phyloP scores from a whole-genome alignment of 2,797 vertebrate species.

The Acipenser oxyrinchus region DNA sequence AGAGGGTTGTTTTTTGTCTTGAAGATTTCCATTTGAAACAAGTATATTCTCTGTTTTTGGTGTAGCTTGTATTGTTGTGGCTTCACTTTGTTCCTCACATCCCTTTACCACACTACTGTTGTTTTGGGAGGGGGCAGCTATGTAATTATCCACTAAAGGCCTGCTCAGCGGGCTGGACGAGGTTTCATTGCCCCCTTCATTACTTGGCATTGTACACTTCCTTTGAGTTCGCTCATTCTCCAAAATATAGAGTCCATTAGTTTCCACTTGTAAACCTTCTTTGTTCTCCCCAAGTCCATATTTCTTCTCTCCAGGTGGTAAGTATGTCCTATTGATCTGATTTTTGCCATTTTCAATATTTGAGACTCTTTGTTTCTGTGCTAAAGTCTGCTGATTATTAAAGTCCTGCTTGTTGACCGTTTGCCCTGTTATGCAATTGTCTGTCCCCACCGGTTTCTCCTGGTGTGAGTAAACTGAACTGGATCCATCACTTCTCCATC shows the following conservation, averaged over 20 bases:
- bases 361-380: conserved; percentile 40
- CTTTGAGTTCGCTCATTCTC: conserved; percentile 35
- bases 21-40: background rate
- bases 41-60: background rate
- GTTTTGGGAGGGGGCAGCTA: background rate
- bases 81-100: background rate
- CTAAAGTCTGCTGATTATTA: conserved; percentile 38
- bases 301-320: background rate
- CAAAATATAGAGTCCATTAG: conserved; percentile 49
- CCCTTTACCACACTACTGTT: background rate
- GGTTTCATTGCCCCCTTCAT: background rate
- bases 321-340: conserved; percentile 56
- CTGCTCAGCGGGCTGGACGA: background rate
- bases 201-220: conserved; percentile 28
- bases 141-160: background rate
- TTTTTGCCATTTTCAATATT: conserved; percentile 65
- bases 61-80: background rate
- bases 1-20: background rate
- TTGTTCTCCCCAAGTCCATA: conserved; percentile 1
- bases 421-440: conserved; percentile 45
- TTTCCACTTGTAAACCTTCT: conserved; percentile 17
- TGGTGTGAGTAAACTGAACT: conserved; percentile 48
- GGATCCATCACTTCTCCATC: conserved; percentile 34
- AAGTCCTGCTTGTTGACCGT: conserved; percentile 63
- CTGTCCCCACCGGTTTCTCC: conserved; percentile 29